phyloP scores from a whole-genome alignment of 2,797 vertebrate species.

The Diglossa cyanea region DNA sequence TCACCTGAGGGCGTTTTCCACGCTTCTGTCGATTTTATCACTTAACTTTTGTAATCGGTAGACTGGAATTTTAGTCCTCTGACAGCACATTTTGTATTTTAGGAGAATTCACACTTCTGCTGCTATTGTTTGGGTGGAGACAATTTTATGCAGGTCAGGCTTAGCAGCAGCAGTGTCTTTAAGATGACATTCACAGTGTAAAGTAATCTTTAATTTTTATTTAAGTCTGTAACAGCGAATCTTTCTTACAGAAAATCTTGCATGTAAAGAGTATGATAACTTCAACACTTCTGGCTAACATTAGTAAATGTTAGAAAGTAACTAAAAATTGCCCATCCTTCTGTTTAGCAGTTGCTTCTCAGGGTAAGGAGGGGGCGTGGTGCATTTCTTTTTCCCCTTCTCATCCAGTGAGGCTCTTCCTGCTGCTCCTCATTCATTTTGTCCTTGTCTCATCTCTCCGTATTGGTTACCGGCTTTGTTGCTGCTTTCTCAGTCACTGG shows the following conservation, averaged over 20 bases:
- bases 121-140: conserved; percentile 55
- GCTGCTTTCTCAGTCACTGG: conserved; percentile 26
- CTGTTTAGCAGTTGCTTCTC: conserved; percentile 28
- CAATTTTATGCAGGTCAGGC: conserved; percentile 34
- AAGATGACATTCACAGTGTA: conserved; percentile 25
- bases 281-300: background rate
- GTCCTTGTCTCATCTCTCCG: conserved; percentile 11
- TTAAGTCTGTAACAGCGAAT: background rate
- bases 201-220: background rate
- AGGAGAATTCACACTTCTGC: background rate
- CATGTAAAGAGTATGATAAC: background rate
- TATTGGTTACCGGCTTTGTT: conserved; percentile 27
- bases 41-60: background rate
- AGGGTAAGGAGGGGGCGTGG: conserved; percentile 21
- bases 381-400: conserved; percentile 13
- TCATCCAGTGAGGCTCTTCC: background rate
- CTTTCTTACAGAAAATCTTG: background rate
- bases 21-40: background rate
- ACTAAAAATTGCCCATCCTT: conserved; percentile 40
- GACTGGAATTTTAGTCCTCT: background rate
- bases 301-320: conserved; percentile 19
- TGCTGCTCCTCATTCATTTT: conserved; percentile 41
- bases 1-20: background rate
- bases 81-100: background rate
- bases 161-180: conserved; percentile 41